Base-by-base conservation (phyloP, 2,797 vertebrate species). In the Denticeps clupeoides region DNA sequence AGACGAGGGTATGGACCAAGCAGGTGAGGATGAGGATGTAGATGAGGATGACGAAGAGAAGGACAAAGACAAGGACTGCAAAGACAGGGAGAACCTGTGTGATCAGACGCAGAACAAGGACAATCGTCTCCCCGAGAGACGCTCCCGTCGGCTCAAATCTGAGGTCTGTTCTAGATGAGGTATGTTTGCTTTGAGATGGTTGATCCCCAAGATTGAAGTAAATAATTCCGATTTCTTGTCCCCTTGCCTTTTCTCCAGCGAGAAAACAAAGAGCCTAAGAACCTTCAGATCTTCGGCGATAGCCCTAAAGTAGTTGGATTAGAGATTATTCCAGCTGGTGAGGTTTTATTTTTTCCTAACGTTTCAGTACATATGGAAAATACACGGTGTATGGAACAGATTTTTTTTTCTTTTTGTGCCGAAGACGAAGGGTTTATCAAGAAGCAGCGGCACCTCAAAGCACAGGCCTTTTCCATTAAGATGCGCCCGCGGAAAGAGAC, bases 401-500 rank as follows among this genome's bases (percentile, higher is more conserved):
- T n/a, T n/a, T n/a, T n/a, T 45, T 24, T 29, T n/a, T 21, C 4
- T 40, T 21, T 40, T 21, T 48, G 67, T 76, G 62, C 61, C 70
- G 10, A 64, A 96, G 95, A 97, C 35, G 92, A 97, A 18, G 75
- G 75, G 32, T 85, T 87, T 71, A 83, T 76, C 43, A 87, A 87
- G 71, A 94, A 87, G 62, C 87, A 92, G 65, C 87, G 91, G 55
- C 86, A 87, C 69, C 82, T 86, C 56, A 90, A 90, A 68, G 88
- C 92, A 32, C 90, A 96, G 38, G 87, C 89, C 0, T 97, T 97
- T 41, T 90, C 90, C 49, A 90, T 99, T 74, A 94, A 98, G 74
- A 99, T 98, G 93, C 86, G 88, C 62, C 93, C 92, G 15, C 87
- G 90, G 55, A 97, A 97, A 68, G 90, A 93, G 71, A 87, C 92